These are phyloP conservation scores for Porphyrio hochstetteri DNA, from an alignment of 2,113 vertebrate genomes.

Conservation along the genomic window DNA sequence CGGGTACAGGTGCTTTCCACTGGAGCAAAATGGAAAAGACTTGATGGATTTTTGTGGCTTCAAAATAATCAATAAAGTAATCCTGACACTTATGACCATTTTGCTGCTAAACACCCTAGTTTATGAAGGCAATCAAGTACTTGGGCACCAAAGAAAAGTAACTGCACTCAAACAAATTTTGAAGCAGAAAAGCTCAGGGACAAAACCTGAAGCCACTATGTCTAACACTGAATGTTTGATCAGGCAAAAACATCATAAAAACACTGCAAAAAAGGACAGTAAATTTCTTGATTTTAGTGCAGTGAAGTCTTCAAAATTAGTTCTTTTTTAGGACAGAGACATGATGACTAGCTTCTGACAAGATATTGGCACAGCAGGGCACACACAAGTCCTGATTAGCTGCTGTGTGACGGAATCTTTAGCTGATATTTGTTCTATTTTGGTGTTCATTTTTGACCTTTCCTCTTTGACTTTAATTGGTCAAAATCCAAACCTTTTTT, in stretches of 20 bases:
- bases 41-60: not conserved
- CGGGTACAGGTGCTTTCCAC: not conserved
- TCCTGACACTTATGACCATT: not conserved
- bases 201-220: constrained; percentile 13
- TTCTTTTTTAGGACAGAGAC: constrained; percentile 37
- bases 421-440: constrained; percentile 47
- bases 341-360: constrained; percentile 57
- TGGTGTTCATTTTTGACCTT: constrained; percentile 30
- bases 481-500: not conserved
- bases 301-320: constrained; percentile 57
- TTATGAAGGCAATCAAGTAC: constrained; percentile 33
- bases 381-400: constrained; percentile 60
- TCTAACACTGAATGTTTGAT: constrained; percentile 9
- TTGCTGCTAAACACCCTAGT: not conserved
- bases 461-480: constrained; percentile 28
- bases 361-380: constrained; percentile 66
- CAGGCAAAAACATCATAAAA: constrained; percentile 32
- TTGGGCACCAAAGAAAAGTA: not conserved
- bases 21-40: not conserved
- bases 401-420: not conserved
- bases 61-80: constrained; percentile 20
- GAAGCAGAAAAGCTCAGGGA: not conserved
- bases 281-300: constrained; percentile 57
- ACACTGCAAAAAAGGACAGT: not conserved
- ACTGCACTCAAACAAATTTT: not conserved